Evolutionary conservation across 2,888 invertebrate genomes (phyloP), one percentile per base, ranked within the genome.

Genomic region (Caenorhabditis sp.): DNA sequence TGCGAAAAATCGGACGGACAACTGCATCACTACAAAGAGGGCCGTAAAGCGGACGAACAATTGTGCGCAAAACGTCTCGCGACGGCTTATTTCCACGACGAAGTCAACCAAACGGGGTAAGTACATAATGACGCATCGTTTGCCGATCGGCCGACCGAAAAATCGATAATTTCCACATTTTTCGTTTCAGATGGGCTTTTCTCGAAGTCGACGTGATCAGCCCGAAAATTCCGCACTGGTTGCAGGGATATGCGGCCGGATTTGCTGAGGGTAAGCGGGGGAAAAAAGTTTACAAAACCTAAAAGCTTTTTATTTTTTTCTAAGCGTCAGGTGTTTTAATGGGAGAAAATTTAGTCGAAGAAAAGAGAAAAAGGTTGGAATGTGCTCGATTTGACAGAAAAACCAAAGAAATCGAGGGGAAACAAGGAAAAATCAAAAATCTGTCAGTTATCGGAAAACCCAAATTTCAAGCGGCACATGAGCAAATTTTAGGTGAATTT

Each of bases 241-340:
- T 86, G 17, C 84, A 84, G 55, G 88, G 88, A 20, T 88, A 88
- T 63, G 83, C 86, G 2, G 86, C 88, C 7, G 88, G 88, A 39
- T 79, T 83, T 50, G 75, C 87, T 24, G 88, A 88, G 71, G 88
- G 87, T 81, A 8, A 20, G 61, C 17, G 22, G 24, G 15, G 20
- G 20, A 13, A 11, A 48, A 17, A 9, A n/a, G 48, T 37, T 35
- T 9, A 35, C 35, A 35, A n/a, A n/a, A n/a, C n/a, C n/a, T n/a
- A n/a, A n/a, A n/a, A n/a, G n/a, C n/a, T n/a, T n/a, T n/a, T n/a
- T n/a, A n/a, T n/a, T n/a, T n/a, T n/a, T n/a, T n/a, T n/a, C n/a
- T n/a, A n/a, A n/a, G n/a, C n/a, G n/a, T n/a, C n/a, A n/a, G n/a
- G n/a, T n/a, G n/a, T n/a, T n/a, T n/a, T n/a, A n/a, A n/a, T n/a